phyloP scores from a whole-genome alignment of 2,888 invertebrate species.

The Orthonevra nobilis region DNA sequence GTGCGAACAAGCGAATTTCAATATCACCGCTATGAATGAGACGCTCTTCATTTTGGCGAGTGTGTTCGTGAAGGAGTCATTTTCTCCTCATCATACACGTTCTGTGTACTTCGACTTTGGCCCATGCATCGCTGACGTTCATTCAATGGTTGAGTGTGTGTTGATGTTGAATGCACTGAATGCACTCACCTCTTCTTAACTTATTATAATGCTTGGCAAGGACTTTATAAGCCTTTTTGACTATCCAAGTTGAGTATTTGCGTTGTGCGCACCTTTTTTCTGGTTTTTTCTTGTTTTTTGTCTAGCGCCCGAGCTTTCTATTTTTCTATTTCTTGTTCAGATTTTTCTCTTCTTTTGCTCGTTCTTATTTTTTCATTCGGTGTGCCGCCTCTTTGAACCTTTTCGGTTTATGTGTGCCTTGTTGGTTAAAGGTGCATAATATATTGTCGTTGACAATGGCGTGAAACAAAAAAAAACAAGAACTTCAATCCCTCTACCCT shows the following conservation, averaged over 20 bases:
- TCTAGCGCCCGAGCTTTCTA: constrained; percentile 43
- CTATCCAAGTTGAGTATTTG: constrained; percentile 70
- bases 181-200: constrained; percentile 70
- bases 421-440: constrained; percentile 69
- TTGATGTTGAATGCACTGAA: constrained; percentile 66
- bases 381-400: constrained; percentile 68
- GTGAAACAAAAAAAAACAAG: constrained; percentile 61
- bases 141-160: constrained; percentile 65
- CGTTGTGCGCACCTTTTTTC: constrained; percentile 63
- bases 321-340: constrained; percentile 45
- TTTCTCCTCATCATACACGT: neutral
- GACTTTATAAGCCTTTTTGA: constrained; percentile 70
- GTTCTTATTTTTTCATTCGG: too few relatives aligned
- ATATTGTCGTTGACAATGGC: constrained; percentile 68
- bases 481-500: constrained; percentile 30
- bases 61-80: constrained; percentile 11
- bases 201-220: constrained; percentile 70
- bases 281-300: too few relatives aligned
- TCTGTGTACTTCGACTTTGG: constrained; percentile 27
- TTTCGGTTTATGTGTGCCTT: constrained; percentile 64
- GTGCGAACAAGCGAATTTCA: constrained; percentile 56
- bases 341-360: constrained; percentile 34
- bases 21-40: constrained; percentile 23
- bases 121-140: constrained; percentile 53
- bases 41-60: constrained; percentile 38